phyloP scores from a whole-genome alignment of 2,888 invertebrate species.

The Pandemis cinnamomeana region DNA sequence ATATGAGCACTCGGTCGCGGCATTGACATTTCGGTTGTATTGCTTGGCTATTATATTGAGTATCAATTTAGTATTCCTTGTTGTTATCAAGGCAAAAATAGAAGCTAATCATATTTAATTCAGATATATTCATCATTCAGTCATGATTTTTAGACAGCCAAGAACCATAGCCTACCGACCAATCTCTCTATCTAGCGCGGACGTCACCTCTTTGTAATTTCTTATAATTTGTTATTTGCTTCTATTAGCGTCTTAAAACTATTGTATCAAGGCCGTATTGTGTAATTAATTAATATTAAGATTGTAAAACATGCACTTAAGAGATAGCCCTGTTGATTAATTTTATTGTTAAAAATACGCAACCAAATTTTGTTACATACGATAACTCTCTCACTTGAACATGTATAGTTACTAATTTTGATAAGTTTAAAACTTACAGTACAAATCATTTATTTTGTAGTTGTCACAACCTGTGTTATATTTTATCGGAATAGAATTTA shows the following conservation, averaged over 20 bases:
- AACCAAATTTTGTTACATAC: constrained; percentile 2
- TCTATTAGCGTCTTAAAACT: neutral
- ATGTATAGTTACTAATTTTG: constrained; percentile 26
- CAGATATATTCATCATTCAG: neutral
- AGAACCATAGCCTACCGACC: too few relatives aligned
- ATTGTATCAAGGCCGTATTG: neutral
- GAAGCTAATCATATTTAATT: neutral
- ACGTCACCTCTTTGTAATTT: neutral
- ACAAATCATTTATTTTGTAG: constrained; percentile 39
- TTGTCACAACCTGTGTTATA: constrained; percentile 39
- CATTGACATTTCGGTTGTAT: constrained; percentile 17
- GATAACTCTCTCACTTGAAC: constrained; percentile 6
- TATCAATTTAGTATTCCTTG: neutral
- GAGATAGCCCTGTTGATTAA: constrained; percentile 16
- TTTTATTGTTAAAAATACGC: constrained; percentile 5
- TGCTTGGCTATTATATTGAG: neutral
- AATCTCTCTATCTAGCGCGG: neutral
- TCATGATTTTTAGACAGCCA: neutral
- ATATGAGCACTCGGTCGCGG: neutral
- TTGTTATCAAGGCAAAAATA: neutral
- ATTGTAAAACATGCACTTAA: neutral
- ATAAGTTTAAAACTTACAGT: constrained; percentile 26
- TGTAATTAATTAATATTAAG: neutral
- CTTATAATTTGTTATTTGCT: neutral
- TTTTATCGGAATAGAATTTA: constrained; percentile 41